These are phyloP conservation scores for Ametastegia equiseti DNA, from an alignment of 2,888 invertebrate species.

Conservation along the genomic window DNA sequence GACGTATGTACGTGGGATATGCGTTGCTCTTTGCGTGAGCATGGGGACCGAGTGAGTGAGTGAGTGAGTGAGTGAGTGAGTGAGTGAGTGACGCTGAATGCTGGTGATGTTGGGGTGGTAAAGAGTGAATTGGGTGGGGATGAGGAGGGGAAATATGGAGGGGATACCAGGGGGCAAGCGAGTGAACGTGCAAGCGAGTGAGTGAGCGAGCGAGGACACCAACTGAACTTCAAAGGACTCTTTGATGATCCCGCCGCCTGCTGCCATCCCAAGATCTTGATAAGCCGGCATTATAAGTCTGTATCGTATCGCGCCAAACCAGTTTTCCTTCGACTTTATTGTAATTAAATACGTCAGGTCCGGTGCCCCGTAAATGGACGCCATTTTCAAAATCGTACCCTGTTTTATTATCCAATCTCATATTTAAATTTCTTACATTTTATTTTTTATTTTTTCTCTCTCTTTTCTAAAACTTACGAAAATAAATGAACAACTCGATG, in stretches of 20 bases:
- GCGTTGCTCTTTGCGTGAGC: slow-evolving; percentile 26
- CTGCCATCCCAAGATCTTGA: slow-evolving; percentile 72
- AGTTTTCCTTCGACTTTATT: slow-evolving; percentile 65
- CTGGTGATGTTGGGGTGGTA: slow-evolving; percentile 26
- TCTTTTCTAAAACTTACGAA: background rate
- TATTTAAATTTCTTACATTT: background rate
- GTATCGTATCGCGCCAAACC: slow-evolving; percentile 67
- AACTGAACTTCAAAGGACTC: slow-evolving; percentile 73
- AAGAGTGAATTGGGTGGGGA: slow-evolving; percentile 33
- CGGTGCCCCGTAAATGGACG: slow-evolving; percentile 58
- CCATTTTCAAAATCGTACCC: slow-evolving; percentile 10
- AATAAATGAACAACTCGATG: background rate
- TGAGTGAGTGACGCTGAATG: slow-evolving; percentile 50
- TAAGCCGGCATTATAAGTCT: slow-evolving; percentile 71
- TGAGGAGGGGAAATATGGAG: background rate
- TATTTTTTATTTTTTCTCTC: background rate
- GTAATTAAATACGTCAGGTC: slow-evolving; percentile 69
- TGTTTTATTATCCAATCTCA: background rate
- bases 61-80: slow-evolving; percentile 6
- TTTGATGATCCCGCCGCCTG: slow-evolving; percentile 72
- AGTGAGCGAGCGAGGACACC: slow-evolving; percentile 64
- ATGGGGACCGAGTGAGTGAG: background rate
- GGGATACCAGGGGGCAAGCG: background rate
- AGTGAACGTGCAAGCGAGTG: background rate
- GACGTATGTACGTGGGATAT: background rate